Conservation (phyloP, 2,888 invertebrate genomes). For the Polylopha cassiicola region DNA sequence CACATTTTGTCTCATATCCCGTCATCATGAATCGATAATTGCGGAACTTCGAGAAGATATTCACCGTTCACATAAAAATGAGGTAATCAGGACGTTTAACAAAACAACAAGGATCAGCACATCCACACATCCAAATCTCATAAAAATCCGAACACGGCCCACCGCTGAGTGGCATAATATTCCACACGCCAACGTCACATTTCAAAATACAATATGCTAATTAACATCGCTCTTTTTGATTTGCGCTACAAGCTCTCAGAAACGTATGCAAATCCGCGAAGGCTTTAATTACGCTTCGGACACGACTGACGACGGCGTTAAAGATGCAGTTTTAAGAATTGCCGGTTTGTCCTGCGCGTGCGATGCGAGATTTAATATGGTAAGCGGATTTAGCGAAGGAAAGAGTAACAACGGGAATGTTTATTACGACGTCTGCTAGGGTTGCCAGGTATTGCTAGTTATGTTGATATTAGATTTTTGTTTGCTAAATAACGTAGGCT, state of each 20-base stretch:
- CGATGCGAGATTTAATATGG: constrained; percentile 51
- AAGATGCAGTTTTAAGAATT: constrained; percentile 71
- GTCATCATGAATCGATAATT: too few relatives aligned
- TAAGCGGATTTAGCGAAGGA: constrained; percentile 56
- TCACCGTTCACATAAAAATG: constrained; percentile 10
- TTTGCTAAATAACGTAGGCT: too few relatives aligned
- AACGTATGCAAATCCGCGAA: constrained; percentile 70
- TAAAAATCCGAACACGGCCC: constrained; percentile 57
- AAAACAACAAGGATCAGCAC: constrained; percentile 9
- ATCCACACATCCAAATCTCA: constrained; percentile 50
- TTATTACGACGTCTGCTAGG: constrained; percentile 34
- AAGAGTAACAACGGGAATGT: constrained; percentile 56
- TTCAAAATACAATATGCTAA: constrained; percentile 77
- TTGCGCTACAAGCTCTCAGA: constrained; percentile 70
- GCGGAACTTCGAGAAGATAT: too few relatives aligned
- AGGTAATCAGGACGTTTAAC: constrained; percentile 1
- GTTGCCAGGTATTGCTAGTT: too few relatives aligned
- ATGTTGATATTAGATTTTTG: too few relatives aligned
- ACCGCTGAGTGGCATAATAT: constrained; percentile 68
- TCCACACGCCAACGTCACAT: constrained; percentile 70
- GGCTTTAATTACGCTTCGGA: constrained; percentile 71
- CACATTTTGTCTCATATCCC: too few relatives aligned
- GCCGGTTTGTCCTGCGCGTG: constrained; percentile 48
- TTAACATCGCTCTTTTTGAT: constrained; percentile 67
- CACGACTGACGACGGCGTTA: constrained; percentile 70